These are phyloP conservation scores for Ammodytes marinus DNA, from an alignment of 2,113 vertebrate genomes.

Conservation along the genomic window DNA sequence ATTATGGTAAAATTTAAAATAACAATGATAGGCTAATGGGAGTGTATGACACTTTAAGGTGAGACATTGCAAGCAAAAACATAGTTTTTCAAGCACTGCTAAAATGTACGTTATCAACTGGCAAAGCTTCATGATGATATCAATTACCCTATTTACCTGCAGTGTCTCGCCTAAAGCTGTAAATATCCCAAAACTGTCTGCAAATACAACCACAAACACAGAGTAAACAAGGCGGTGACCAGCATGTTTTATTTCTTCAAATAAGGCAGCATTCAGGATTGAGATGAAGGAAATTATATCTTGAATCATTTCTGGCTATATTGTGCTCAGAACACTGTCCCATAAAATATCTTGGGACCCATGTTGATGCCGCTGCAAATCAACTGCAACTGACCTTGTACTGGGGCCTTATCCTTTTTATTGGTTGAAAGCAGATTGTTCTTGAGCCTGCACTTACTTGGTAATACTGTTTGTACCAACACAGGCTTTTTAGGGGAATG, in stretches of 20 bases:
- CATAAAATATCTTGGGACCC: slow-evolving; percentile 55
- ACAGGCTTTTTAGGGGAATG: slow-evolving; percentile 28
- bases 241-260: background rate
- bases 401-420: slow-evolving; percentile 47
- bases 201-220: background rate
- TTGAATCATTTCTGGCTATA: slow-evolving; percentile 36
- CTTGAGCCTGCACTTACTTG: slow-evolving; percentile 22
- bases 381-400: slow-evolving; percentile 60
- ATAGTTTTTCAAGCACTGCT: no score
- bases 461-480: slow-evolving; percentile 2
- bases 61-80: no score
- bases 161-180: background rate
- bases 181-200: background rate
- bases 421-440: slow-evolving; percentile 46
- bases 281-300: slow-evolving; percentile 34
- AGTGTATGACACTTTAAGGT: background rate
- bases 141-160: no score
- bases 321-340: slow-evolving; percentile 45
- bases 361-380: slow-evolving; percentile 65
- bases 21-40: background rate
- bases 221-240: background rate
- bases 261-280: background rate
- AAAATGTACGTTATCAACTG: no score
- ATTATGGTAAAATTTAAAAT: background rate
- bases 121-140: no score